phyloP scores from a whole-genome alignment of 2,888 invertebrate species.

The Leptopilina syphax region DNA sequence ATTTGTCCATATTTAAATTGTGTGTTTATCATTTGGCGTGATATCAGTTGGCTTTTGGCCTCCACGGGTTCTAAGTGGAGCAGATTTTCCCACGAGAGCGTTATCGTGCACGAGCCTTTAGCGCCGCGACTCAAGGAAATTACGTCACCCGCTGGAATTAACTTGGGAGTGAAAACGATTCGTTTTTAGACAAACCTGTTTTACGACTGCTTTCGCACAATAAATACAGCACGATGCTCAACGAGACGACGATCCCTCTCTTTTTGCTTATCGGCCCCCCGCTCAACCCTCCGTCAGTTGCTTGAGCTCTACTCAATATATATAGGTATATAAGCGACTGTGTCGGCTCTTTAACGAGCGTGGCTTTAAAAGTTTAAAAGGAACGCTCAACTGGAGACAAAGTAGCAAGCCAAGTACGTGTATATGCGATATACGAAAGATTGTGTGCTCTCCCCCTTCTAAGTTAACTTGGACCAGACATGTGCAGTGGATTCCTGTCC shows the following conservation, averaged over 20 bases:
- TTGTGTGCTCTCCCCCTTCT: background rate
- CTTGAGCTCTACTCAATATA: conserved; percentile 10
- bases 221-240: conserved; percentile 27
- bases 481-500: conserved; percentile 12
- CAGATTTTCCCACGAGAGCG: conserved; percentile 35
- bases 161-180: conserved; percentile 28
- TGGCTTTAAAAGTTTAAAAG: conserved; percentile 39
- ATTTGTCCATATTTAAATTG: background rate
- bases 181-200: conserved; percentile 39
- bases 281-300: background rate
- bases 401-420: conserved; percentile 22
- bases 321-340: background rate
- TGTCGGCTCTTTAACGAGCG: conserved; percentile 35
- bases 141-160: conserved; percentile 43
- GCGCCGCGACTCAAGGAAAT: conserved; percentile 38
- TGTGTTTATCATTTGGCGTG: background rate
- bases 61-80: conserved; percentile 2
- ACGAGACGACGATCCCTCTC: conserved; percentile 27
- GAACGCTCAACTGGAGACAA: conserved; percentile 27
- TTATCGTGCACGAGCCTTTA: conserved; percentile 33
- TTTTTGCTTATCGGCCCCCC: conserved; percentile 8
- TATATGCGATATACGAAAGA: background rate
- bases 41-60: conserved; percentile 12
- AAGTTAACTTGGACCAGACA: background rate
- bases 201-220: conserved; percentile 36